Conservation (phyloP, 2,888 invertebrate species). For the Xestia rhomboidea region DNA sequence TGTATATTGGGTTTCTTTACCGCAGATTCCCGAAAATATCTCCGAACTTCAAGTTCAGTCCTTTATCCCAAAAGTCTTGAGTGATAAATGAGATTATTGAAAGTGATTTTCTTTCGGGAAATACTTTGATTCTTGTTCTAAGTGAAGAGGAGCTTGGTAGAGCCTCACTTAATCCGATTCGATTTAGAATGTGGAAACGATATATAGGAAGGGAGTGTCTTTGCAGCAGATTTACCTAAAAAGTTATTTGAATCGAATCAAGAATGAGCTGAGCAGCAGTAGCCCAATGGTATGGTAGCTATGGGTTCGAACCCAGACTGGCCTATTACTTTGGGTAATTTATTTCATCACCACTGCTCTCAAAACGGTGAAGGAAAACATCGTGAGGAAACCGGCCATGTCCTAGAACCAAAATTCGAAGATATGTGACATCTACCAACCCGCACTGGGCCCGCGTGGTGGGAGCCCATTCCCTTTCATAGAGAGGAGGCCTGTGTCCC, state of each 20-base stretch:
- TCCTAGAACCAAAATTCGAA: too few species aligned
- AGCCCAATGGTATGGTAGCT: too few species aligned
- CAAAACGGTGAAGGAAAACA: too few species aligned
- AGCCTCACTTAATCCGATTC: conserved; percentile 28
- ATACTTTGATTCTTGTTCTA: conserved; percentile 9
- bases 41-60: background rate
- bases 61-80: conserved; percentile 23
- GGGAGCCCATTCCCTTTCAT: too few species aligned
- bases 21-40: background rate
- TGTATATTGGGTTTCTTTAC: background rate
- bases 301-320: too few species aligned
- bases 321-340: too few species aligned
- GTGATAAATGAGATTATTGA: conserved; percentile 34
- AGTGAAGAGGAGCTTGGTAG: conserved; percentile 12
- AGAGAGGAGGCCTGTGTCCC: too few species aligned
- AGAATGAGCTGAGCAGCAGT: background rate
- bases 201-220: background rate
- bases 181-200: background rate
- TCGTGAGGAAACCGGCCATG: too few species aligned
- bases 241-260: background rate
- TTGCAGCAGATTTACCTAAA: background rate
- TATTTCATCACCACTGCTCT: too few species aligned
- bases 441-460: too few species aligned
- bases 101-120: conserved; percentile 17
- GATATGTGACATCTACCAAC: too few species aligned